Evolutionary conservation across 2,113 vertebrate species (phyloP), one percentile per base, ranked within the genome.

Genomic region (Entomyzon cyanotis): DNA sequence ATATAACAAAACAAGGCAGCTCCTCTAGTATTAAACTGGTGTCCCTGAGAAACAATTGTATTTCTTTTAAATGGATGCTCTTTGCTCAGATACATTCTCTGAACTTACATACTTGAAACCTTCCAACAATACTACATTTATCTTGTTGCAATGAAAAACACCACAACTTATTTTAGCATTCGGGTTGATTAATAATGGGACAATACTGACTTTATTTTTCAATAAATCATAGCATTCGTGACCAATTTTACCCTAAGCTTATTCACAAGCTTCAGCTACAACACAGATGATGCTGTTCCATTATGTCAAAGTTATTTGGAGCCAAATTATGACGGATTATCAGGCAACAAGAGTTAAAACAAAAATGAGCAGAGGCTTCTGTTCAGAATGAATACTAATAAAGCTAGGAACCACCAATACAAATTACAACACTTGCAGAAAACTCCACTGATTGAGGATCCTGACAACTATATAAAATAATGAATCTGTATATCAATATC

Each of bases 311-410:
- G 33, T 31, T 37, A 63, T 76, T 59, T 10, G 2, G 20, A 75
- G 56, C 35, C 69, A 91, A 94, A 89, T 84, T 91, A 84, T 82
- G 69, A 92, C 56, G 74, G 68, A 94, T 75, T 71, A 81, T 63
- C 6, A 50, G 35, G 41, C 30, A 89, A n/a, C 0, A 0, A 58
- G 47, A 71, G 17, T 47, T 42, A 1, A 74, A 58, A 73, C 44
- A 13, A 15, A 18, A 44, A 24, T 5, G 24, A 59, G 42, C 53
- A 59, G 83, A 65, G 18, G 25, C 23, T 80, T 73, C 55, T 88
- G 12, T 60, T 85, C 59, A 74, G 41, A 74, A 70, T 65, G 23
- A 87, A 80, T 83, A 85, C n/a, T 79, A 79, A 85, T 46, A 64
- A 80, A 56, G 41, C 31, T 79, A 70, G 49, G 87, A 94, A 53